These are phyloP conservation scores for Cheilosia impressa DNA, from an alignment of 2,888 invertebrate genomes.

Conservation along the genomic window DNA sequence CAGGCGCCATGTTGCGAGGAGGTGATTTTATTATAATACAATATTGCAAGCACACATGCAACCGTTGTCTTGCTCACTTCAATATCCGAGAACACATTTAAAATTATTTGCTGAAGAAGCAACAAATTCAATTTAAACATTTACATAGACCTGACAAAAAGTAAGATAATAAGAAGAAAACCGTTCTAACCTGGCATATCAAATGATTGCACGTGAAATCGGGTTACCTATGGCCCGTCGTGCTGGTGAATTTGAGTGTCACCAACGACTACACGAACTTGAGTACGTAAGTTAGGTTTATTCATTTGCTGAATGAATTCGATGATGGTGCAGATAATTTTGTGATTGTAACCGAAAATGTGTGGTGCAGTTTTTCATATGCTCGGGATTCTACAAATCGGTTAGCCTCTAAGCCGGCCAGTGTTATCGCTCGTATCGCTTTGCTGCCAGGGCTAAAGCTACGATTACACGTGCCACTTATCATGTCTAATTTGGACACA, in stretches of 20 bases:
- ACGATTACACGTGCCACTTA: no score
- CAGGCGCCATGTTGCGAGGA: slow-evolving; percentile 10
- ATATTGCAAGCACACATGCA: background rate
- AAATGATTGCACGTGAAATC: slow-evolving; percentile 15
- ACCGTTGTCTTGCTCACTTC: background rate
- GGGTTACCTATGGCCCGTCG: background rate
- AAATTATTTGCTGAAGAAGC: slow-evolving; percentile 24
- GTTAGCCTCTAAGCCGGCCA: no score
- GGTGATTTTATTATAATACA: background rate
- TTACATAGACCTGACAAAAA: background rate
- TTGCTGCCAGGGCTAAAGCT: no score
- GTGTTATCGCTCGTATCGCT: no score
- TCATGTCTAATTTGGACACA: no score
- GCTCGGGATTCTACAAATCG: no score
- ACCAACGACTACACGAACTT: background rate
- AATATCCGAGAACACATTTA: slow-evolving; percentile 8
- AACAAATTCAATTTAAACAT: background rate
- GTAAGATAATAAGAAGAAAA: background rate
- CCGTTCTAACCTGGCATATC: background rate
- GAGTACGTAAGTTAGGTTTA: background rate
- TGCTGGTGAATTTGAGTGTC: slow-evolving; percentile 7
- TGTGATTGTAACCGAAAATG: background rate
- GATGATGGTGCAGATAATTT: background rate
- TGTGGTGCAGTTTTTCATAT: no score
- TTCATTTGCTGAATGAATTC: background rate